Evolutionary conservation across 37 sponge, comb jelly and placozoan genomes (phyloP).

Genomic region (Tethya wilhelma): DNA sequence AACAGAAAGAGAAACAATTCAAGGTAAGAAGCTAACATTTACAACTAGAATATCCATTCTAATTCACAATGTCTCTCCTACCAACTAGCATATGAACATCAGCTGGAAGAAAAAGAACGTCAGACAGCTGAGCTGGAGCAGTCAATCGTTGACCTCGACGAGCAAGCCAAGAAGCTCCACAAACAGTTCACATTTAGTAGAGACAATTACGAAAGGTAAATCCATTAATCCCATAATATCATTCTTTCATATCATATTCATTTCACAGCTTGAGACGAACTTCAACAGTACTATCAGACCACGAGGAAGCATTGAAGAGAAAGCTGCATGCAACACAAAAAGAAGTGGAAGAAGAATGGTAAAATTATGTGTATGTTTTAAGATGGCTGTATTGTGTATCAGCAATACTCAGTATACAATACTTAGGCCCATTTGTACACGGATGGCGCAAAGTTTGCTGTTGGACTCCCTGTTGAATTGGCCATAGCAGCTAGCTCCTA

Average conservation of each 20-base stretch:
- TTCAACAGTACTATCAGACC: constrained; percentile 46
- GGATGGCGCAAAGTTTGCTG: no score
- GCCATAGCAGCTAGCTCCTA: no score
- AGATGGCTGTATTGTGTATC: background rate
- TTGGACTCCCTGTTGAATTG: no score
- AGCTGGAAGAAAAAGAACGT: constrained; percentile 15
- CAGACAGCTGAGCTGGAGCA: constrained; percentile 19
- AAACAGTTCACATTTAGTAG: constrained; percentile 15
- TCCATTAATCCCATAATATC: background rate
- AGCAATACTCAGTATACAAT: background rate
- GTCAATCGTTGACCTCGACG: constrained; percentile 1
- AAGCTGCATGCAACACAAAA: constrained; percentile 8
- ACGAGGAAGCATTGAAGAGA: constrained; percentile 49
- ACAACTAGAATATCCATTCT: constrained; percentile 18
- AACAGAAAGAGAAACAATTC: constrained; percentile 38
- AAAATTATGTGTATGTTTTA: background rate
- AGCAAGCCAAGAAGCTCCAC: constrained; percentile 19
- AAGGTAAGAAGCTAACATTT: constrained; percentile 17
- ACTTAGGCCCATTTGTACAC: no score
- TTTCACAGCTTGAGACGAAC: constrained; percentile 47
- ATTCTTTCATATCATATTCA: background rate
- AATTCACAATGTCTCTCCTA: no score
- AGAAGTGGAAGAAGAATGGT: constrained; percentile 33
- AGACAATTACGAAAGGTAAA: constrained; percentile 57
- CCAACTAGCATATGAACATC: constrained; percentile 26